These are phyloP conservation scores for Chrysomela aeneicollis DNA, from an alignment of 2,888 invertebrate genomes.

Conservation along the genomic window DNA sequence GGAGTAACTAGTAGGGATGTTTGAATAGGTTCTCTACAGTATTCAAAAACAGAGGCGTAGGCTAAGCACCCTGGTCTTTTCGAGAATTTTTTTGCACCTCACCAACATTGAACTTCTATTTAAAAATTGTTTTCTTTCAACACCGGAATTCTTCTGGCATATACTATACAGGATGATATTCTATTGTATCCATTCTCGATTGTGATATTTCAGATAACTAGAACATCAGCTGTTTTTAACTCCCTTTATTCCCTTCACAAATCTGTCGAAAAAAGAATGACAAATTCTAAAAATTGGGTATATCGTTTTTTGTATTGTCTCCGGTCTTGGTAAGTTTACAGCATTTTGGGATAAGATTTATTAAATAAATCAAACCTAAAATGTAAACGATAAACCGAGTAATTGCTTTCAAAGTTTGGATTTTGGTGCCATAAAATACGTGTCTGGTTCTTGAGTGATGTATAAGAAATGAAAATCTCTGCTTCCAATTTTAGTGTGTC, in stretches of 20 bases:
- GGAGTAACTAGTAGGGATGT: neutral
- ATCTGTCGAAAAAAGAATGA: too few relatives aligned
- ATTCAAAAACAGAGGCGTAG: neutral
- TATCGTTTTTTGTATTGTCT: neutral
- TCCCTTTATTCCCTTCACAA: too few relatives aligned
- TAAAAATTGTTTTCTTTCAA: too few relatives aligned
- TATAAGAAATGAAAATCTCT: conserved; percentile 4
- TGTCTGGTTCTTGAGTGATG: conserved; percentile 14
- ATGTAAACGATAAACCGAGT: conserved; percentile 6
- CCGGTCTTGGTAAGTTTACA: neutral
- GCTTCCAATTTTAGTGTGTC: conserved; percentile 18
- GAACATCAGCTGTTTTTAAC: too few relatives aligned
- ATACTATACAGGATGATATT: too few relatives aligned
- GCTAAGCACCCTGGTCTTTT: neutral
- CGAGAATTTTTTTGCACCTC: too few relatives aligned
- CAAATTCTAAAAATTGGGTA: too few relatives aligned
- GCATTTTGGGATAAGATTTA: neutral
- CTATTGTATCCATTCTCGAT: too few relatives aligned
- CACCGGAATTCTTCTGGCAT: too few relatives aligned
- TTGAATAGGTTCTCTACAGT: neutral
- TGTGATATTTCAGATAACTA: too few relatives aligned
- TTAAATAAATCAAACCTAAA: neutral
- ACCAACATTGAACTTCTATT: too few relatives aligned
- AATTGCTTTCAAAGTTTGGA: conserved; percentile 4
- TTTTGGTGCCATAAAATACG: conserved; percentile 9